Percentiles rank a stretch among this genome's conserved stretches.
phyloP scores from a whole-genome alignment of 2,797 vertebrate species.

The Muraenolepis orangiensis region DNA sequence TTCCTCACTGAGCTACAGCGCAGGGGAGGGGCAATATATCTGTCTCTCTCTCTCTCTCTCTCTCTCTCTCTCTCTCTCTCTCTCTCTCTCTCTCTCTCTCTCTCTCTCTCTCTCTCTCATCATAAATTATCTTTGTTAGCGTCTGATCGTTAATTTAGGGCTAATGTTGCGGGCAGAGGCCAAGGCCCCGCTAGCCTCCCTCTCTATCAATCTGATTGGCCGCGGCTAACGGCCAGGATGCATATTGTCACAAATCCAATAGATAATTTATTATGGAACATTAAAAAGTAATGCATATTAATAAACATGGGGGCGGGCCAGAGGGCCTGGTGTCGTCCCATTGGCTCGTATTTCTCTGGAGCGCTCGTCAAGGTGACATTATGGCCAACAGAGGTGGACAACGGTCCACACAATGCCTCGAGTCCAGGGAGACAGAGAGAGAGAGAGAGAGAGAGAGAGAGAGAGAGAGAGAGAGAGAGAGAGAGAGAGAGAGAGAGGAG shows the following conservation, averaged over 20 bases:
- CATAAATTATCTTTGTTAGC: slow-evolving; percentile 62
- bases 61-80: no score
- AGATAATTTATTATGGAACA: slow-evolving; percentile 71
- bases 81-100: no score
- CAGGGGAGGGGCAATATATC: no score
- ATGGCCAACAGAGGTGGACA: slow-evolving; percentile 46
- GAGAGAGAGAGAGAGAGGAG: no score
- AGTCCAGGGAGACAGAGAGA: no score
- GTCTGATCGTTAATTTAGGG: slow-evolving; percentile 62
- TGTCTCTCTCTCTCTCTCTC: no score
- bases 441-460: no score
- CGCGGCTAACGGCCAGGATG: slow-evolving; percentile 63
- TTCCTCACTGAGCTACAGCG: no score
- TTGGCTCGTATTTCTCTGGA: slow-evolving; percentile 46
- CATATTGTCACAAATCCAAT: slow-evolving; percentile 74
- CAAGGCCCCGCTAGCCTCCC: slow-evolving; percentile 44
- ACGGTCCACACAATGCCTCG: slow-evolving; percentile 25
- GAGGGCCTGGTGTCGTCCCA: slow-evolving; percentile 52
- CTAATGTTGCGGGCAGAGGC: slow-evolving; percentile 59
- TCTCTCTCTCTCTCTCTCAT: slow-evolving; percentile 7
- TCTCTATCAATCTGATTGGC: slow-evolving; percentile 65
- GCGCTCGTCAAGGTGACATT: slow-evolving; percentile 56
- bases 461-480: no score
- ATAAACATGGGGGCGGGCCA: slow-evolving; percentile 64
- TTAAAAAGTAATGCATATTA: slow-evolving; percentile 71